These are phyloP conservation scores for Nysson spinosus DNA, from an alignment of 2,888 invertebrate genomes.

Conservation along the genomic window DNA sequence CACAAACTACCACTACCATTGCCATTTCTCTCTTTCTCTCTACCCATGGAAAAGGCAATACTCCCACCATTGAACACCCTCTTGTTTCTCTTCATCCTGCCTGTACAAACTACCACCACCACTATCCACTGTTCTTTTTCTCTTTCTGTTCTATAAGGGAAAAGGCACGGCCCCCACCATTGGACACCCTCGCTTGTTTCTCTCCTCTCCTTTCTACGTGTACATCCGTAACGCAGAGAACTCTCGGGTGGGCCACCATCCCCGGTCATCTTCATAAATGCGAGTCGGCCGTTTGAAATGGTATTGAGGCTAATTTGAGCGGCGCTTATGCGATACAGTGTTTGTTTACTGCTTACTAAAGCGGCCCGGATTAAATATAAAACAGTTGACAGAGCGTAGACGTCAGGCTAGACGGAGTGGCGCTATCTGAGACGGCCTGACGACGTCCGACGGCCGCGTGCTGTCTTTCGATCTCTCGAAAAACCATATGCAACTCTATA, in stretches of 20 bases:
- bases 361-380: slow-evolving; percentile 77
- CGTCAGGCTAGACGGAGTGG: slow-evolving; percentile 75
- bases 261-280: slow-evolving; percentile 70
- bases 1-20: slow-evolving; percentile 30
- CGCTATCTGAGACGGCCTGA: slow-evolving; percentile 64
- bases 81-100: neutral
- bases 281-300: slow-evolving; percentile 73
- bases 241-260: slow-evolving; percentile 61
- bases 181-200: slow-evolving; percentile 8
- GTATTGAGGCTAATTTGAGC: slow-evolving; percentile 77
- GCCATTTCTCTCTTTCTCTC: slow-evolving; percentile 22
- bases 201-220: slow-evolving; percentile 1
- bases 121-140: slow-evolving; percentile 3
- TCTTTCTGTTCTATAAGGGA: slow-evolving; percentile 25
- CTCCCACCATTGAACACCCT: slow-evolving; percentile 13
- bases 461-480: slow-evolving; percentile 4
- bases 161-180: slow-evolving; percentile 20
- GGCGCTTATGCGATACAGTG: slow-evolving; percentile 74
- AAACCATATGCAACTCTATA: no score
- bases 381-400: slow-evolving; percentile 74
- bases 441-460: slow-evolving; percentile 48
- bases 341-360: slow-evolving; percentile 77
- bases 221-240: slow-evolving; percentile 35
- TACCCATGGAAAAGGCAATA: no score
- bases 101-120: slow-evolving; percentile 1